These are phyloP conservation scores for Gonocerus acuteangulatus DNA, from an alignment of 2,888 invertebrate species.

Conservation along the genomic window DNA sequence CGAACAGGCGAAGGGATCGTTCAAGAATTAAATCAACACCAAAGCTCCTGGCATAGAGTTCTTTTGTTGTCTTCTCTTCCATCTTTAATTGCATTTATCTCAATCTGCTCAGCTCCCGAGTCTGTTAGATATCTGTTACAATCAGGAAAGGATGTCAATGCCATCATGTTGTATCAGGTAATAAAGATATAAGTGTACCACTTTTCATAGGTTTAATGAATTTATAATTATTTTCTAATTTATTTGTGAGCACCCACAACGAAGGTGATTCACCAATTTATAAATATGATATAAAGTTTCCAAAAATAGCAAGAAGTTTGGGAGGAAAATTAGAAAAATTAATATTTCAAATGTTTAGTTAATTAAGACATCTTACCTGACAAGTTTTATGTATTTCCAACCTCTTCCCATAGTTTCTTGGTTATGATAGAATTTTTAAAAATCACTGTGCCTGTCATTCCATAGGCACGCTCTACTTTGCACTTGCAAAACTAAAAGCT, in stretches of 20 bases:
- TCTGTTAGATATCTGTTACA: constrained; percentile 30
- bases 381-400: no score
- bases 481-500: no score
- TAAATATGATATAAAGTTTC: no score
- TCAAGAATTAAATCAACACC: constrained; percentile 16
- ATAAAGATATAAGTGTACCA: not conserved
- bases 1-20: constrained; percentile 27
- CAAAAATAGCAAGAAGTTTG: no score
- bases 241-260: no score
- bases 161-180: constrained; percentile 34
- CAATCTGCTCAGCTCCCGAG: constrained; percentile 22
- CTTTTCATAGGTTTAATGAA: not conserved
- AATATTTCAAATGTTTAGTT: no score
- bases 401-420: no score
- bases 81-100: constrained; percentile 21
- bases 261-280: not conserved
- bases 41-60: constrained; percentile 28
- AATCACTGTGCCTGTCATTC: no score
- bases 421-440: no score
- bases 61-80: constrained; percentile 27
- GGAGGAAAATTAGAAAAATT: no score
- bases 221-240: not conserved
- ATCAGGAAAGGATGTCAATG: constrained; percentile 32
- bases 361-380: no score
- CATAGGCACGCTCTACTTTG: no score